Percentiles rank a stretch among this genome's conserved stretches.
Conservation (phyloP, 2,113 vertebrate genomes). For the Prunella himalayana region DNA sequence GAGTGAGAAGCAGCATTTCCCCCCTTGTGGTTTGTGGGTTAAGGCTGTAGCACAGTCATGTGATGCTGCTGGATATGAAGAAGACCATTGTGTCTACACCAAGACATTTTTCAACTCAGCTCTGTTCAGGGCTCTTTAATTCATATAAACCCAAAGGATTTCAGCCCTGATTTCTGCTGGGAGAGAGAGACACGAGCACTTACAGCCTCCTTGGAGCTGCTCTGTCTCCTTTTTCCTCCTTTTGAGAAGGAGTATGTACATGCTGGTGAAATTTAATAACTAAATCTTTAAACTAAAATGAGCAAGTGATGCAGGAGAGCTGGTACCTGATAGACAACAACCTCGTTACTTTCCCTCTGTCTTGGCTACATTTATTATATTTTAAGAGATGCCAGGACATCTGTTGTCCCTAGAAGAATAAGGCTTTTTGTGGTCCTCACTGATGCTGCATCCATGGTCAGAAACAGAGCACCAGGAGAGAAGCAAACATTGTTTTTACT, state of each 20-base stretch:
- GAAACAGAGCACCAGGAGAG: background rate
- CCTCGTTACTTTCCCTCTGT: background rate
- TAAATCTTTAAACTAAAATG: background rate
- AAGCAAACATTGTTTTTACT: background rate
- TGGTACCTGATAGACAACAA: background rate
- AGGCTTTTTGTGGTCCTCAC: background rate
- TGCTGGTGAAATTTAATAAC: background rate
- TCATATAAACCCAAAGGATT: background rate
- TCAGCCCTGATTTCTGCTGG: background rate
- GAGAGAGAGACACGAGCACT: background rate
- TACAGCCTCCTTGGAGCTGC: background rate
- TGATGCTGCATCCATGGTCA: accelerated
- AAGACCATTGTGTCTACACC: background rate
- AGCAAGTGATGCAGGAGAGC: background rate
- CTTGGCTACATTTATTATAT: background rate
- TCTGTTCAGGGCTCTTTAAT: background rate
- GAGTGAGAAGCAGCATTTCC: background rate
- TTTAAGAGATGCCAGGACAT: background rate
- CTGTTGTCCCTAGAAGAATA: background rate
- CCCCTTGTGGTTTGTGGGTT: background rate
- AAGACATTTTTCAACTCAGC: background rate
- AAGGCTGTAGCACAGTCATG: background rate
- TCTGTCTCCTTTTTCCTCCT: background rate
- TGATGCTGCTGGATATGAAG: background rate
- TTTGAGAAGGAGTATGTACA: accelerated